phyloP scores from a whole-genome alignment of 1,140 invertebrate genomes.

The Scaptomyza montana region DNA sequence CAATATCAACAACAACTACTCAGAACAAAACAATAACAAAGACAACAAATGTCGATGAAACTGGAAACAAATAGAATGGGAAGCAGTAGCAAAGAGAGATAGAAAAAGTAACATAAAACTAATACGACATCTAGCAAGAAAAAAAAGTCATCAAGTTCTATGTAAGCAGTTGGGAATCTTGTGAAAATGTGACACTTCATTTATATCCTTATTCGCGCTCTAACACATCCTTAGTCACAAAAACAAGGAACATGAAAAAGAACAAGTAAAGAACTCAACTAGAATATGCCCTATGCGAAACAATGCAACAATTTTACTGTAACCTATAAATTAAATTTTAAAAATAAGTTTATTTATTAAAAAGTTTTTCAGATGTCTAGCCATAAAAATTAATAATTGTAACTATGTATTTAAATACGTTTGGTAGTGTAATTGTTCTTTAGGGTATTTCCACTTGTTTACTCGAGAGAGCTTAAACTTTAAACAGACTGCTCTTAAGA shows the following conservation, averaged over 20 bases:
- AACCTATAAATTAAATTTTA: no score
- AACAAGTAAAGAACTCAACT: background rate
- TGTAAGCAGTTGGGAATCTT: conserved; percentile 48
- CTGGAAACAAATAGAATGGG: background rate
- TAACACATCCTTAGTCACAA: conserved; percentile 2
- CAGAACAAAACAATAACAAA: conserved; percentile 39
- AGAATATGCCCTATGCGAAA: background rate
- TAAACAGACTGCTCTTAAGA: background rate
- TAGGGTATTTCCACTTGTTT: background rate
- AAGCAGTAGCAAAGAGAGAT: background rate
- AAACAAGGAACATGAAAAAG: background rate
- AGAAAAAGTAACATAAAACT: conserved; percentile 58
- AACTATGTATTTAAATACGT: background rate
- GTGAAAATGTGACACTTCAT: conserved; percentile 75
- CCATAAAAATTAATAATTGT: no score
- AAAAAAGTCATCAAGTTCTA: conserved; percentile 24
- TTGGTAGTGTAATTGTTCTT: background rate
- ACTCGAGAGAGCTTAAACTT: background rate
- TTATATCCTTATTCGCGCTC: conserved; percentile 45
- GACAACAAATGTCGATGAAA: background rate
- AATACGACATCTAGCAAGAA: conserved; percentile 65
- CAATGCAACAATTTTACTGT: no score
- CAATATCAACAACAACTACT: conserved; percentile 45
- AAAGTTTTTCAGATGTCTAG: no score
- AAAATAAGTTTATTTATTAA: no score